Evolutionary conservation across 2,888 invertebrate genomes (phyloP).

Genomic region (Chouioia cunea): DNA sequence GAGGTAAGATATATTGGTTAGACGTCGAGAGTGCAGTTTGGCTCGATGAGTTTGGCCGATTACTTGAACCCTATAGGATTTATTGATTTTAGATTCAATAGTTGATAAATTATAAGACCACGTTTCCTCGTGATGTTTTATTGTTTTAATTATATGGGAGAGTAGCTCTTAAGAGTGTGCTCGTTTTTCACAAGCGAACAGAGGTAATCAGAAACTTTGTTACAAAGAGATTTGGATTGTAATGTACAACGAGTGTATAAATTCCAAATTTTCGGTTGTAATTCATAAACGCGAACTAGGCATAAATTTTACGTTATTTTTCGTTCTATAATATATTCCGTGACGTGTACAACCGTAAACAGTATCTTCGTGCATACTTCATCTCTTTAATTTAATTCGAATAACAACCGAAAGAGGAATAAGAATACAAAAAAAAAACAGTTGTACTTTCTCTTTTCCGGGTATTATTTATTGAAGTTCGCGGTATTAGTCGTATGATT

Average conservation of each 20-base stretch:
- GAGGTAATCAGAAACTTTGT: conserved; percentile 10
- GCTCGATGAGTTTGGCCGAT: conserved; percentile 7
- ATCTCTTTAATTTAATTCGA: too few species aligned
- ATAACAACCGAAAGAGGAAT: too few species aligned
- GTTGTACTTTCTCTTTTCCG: neutral
- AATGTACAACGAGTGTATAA: conserved; percentile 4
- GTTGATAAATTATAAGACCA: neutral
- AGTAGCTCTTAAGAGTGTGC: neutral
- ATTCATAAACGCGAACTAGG: neutral
- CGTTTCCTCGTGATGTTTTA: neutral
- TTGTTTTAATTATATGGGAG: neutral
- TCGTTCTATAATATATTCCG: too few species aligned
- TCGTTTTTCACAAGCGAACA: neutral
- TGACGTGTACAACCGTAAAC: too few species aligned
- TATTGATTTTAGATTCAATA: conserved; percentile 15
- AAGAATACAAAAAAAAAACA: too few species aligned
- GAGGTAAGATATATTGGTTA: conserved; percentile 7
- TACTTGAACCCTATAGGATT: neutral
- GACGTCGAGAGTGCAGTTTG: neutral
- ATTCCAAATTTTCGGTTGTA: neutral
- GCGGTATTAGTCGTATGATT: neutral
- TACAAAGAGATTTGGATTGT: conserved; percentile 18
- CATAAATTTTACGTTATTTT: neutral
- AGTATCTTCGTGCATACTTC: too few species aligned
- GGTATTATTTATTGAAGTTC: conserved; percentile 14